Percentiles rank a stretch among this genome's conserved stretches.
Evolutionary conservation across 2,113 vertebrate species (phyloP).

Genomic region (Puma concolor): DNA sequence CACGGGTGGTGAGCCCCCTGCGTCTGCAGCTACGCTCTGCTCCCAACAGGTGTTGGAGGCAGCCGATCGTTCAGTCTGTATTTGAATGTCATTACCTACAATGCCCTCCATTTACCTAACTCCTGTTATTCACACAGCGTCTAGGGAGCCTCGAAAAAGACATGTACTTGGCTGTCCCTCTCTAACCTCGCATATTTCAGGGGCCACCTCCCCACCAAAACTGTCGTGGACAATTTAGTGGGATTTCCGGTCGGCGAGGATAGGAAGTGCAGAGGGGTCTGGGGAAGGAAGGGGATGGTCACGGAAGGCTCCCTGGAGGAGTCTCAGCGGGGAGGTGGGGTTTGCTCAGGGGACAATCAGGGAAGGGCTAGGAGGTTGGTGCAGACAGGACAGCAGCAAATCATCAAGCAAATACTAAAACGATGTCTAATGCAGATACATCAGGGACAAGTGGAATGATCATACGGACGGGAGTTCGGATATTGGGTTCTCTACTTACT

Average conservation of each 20-base stretch:
- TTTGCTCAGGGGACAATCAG: background rate
- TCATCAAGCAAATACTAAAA: rapidly evolving
- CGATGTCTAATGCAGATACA: background rate
- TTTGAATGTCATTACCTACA: background rate
- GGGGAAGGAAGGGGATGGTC: background rate
- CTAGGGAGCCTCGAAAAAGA: background rate
- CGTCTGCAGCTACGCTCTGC: background rate
- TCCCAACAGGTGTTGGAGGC: background rate
- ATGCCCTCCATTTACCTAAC: background rate
- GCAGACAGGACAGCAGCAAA: background rate
- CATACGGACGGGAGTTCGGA: rapidly evolving
- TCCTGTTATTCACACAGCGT: background rate
- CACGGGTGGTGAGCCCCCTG: rapidly evolving
- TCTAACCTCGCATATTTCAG: background rate
- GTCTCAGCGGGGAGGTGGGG: background rate
- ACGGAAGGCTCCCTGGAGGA: background rate
- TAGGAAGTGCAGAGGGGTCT: background rate
- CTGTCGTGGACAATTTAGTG: background rate
- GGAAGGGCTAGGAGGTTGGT: background rate
- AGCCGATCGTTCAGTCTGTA: background rate
- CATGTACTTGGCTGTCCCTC: rapidly evolving
- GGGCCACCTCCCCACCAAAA: too few relatives aligned
- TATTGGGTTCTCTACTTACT: background rate
- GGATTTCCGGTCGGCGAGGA: background rate
- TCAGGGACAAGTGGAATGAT: rapidly evolving